Percentiles rank a stretch among this genome's conserved stretches.
phyloP scores from a whole-genome alignment of 2,797 vertebrate species.

The Oreortyx pictus region DNA sequence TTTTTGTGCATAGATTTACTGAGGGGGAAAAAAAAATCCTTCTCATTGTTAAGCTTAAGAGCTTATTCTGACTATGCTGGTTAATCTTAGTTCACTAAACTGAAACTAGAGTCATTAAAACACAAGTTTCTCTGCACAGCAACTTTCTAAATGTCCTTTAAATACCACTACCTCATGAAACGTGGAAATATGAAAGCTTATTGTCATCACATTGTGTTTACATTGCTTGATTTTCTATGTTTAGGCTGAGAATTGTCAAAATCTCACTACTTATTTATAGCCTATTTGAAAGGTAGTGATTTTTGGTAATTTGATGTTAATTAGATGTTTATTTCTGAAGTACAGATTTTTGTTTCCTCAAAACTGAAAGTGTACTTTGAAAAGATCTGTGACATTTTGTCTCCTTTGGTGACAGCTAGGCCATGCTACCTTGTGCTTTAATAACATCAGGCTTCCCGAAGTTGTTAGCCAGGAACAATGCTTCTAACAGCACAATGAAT shows the following conservation, averaged over 20 bases:
- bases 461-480: not conserved
- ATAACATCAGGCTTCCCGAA: not conserved
- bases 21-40: not conserved
- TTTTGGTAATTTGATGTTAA: not conserved
- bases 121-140: not conserved
- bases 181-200: not conserved
- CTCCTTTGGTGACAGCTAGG: not conserved
- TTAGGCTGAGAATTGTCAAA: not conserved
- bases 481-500: not conserved
- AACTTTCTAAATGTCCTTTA: not conserved
- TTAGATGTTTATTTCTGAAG: not conserved
- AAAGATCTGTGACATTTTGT: not conserved
- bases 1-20: not conserved
- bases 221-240: not conserved
- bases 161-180: not conserved
- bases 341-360: not conserved
- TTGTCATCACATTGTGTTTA: not conserved
- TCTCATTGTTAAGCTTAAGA: not conserved
- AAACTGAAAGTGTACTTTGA: not conserved
- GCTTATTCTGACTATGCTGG: not conserved
- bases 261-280: not conserved
- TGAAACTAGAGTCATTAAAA: not conserved
- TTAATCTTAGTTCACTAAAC: not conserved
- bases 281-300: not conserved
- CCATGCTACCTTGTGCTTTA: not conserved